phyloP scores from a whole-genome alignment of 2,888 invertebrate genomes.

The Idaea straminata region DNA sequence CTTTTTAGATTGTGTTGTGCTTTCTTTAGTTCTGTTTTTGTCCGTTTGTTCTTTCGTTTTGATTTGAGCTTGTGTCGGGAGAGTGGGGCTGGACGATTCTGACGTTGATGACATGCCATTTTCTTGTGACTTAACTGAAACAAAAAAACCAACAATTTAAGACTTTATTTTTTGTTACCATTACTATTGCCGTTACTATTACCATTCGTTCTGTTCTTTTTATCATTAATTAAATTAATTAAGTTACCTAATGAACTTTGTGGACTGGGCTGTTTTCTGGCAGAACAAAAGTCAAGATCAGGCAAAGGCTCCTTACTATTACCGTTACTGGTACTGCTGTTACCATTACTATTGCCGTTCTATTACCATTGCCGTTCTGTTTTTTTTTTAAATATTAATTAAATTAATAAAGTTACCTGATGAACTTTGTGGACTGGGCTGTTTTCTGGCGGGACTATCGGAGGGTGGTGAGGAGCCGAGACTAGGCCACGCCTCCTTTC shows the following conservation, averaged over 20 bases:
- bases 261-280: conserved; percentile 56
- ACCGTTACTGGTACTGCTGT: not conserved
- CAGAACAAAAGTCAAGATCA: conserved; percentile 81
- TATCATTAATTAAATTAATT: no score
- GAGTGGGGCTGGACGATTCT: conserved; percentile 73
- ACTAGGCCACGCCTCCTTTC: conserved; percentile 88
- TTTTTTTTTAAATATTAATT: conserved; percentile 13
- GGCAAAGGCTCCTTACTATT: conserved; percentile 87
- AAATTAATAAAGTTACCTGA: conserved; percentile 37
- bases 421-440: conserved; percentile 58
- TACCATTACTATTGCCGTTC: not conserved
- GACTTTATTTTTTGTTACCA: not conserved
- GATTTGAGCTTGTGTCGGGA: conserved; percentile 67
- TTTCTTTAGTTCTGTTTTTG: conserved; percentile 65
- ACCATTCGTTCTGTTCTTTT: conserved; percentile 13
- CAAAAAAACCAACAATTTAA: conserved; percentile 16
- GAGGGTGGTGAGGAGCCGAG: conserved; percentile 80
- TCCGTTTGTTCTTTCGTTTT: conserved; percentile 71
- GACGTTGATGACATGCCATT: conserved; percentile 75
- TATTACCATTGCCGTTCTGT: not conserved
- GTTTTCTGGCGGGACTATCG: conserved; percentile 64
- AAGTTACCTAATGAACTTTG: not conserved
- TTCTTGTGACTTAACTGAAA: conserved; percentile 74
- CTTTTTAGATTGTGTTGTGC: conserved; percentile 72
- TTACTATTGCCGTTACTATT: not conserved